Evolutionary conservation across 30 jellyfish, hydroid and myxozoan species (phyloP).

Genomic region (Aurelia sp.): DNA sequence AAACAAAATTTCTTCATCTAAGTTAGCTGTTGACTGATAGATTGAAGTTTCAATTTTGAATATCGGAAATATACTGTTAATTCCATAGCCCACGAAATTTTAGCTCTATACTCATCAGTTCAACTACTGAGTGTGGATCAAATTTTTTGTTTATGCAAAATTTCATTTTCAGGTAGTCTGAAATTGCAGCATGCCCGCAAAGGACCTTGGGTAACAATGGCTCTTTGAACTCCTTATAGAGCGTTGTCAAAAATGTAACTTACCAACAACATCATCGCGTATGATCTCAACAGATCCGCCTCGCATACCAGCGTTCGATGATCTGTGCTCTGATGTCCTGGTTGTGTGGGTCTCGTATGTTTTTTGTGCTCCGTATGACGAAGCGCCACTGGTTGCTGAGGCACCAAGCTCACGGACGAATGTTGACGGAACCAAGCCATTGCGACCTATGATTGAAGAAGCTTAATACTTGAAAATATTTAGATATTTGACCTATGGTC

Average conservation of each 20-base stretch:
- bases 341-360: conserved; percentile 25
- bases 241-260: not conserved
- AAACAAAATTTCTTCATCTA: no score
- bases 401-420: conserved; percentile 75
- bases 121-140: no score
- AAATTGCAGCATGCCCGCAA: no score
- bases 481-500: not conserved
- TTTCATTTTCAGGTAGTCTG: no score
- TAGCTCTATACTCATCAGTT: no score
- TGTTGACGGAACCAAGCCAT: conserved; percentile 90
- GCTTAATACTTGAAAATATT: not conserved
- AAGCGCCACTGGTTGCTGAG: conserved; percentile 25
- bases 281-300: conserved; percentile 53
- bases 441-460: conserved; percentile 63
- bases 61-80: no score
- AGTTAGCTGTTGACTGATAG: no score
- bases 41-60: no score
- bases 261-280: conserved; percentile 69
- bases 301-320: conserved; percentile 9
- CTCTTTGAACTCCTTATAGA: no score
- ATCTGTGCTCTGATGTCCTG: conserved; percentile 26
- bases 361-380: conserved; percentile 63
- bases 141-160: no score
- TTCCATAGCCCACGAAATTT: no score
- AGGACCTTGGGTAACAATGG: no score